Base-by-base conservation (phyloP, 1,140 invertebrate species). In the Augochlora pura region DNA sequence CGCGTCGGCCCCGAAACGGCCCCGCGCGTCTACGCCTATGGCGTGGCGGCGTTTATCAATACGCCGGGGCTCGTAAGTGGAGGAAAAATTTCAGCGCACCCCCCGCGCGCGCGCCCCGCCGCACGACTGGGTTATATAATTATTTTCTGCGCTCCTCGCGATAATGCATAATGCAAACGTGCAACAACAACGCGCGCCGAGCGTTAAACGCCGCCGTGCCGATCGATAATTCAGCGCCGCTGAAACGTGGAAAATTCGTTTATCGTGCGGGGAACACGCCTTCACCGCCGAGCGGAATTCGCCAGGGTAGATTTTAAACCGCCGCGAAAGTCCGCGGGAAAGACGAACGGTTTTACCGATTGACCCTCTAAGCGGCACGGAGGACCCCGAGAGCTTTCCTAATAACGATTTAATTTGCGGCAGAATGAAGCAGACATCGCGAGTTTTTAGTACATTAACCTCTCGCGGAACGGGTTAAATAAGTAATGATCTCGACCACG, bases 11-110 rank as follows among this genome's bases (percentile, higher is more conserved):
- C 18, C 27, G 25, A 12, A 23, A 12, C 59, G 42, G 12, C 18
- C 65, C 63, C 52, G 18, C 52, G 70, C 42, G 32, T 63, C 68
- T 72, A 78, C 76, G 76, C 76, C 76, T 78, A 78, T 78, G 76
- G 76, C 32, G 23, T 21, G 10, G n/a, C 14, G 9, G 7, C 54
- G 52, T 72, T 72, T 78, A 72, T 64, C 69, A 72, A 78, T 72
- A 52, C 46, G 21, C 46, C 60, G 10, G 18, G 2, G 27, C 27
- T 18, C 42, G 39, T 38, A 23, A 70, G 68, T 23, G 10, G 23
- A 25, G 76, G 57, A 57, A 65, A 64, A 78, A 72, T 78, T 63
- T 64, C 46, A 42, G 42, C 9, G 21, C 52, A 9, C 10, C 49
- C 16, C 16, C 16, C 67, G 52, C 54, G 42, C 14, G 12, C 49